These are phyloP conservation scores for Orthonyx spaldingii DNA, from an alignment of 2,113 vertebrate genomes.

Conservation along the genomic window DNA sequence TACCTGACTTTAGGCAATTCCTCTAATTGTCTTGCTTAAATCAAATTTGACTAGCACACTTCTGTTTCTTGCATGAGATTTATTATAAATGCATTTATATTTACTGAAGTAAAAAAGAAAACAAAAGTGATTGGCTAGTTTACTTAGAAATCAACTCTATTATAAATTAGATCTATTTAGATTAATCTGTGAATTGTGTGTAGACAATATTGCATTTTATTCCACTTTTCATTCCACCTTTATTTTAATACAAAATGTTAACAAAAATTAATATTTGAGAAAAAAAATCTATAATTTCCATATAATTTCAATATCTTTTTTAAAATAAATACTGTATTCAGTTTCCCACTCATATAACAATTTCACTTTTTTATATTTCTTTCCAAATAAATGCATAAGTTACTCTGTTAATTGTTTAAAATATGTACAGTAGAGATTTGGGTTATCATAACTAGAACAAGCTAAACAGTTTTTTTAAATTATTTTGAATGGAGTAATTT, in stretches of 20 bases:
- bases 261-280: not conserved
- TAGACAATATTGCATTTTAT: not conserved
- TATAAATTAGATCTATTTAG: not conserved
- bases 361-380: not conserved
- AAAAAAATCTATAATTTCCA: not conserved
- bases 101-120: not conserved
- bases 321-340: not conserved
- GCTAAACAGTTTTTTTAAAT: not conserved
- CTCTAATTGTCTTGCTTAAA: not conserved
- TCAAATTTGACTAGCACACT: not conserved
- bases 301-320: not conserved
- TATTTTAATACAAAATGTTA: not conserved
- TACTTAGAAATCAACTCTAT: not conserved
- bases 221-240: not conserved
- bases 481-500: not conserved
- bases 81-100: not conserved
- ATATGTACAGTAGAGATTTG: not conserved
- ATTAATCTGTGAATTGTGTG: not conserved
- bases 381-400: not conserved
- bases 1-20: not conserved
- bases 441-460: not conserved
- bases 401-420: not conserved
- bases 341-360: not conserved
- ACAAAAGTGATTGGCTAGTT: not conserved
- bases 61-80: not conserved